Conservation (phyloP, 2,888 invertebrate genomes). For the Dicyrtoma fusca region DNA sequence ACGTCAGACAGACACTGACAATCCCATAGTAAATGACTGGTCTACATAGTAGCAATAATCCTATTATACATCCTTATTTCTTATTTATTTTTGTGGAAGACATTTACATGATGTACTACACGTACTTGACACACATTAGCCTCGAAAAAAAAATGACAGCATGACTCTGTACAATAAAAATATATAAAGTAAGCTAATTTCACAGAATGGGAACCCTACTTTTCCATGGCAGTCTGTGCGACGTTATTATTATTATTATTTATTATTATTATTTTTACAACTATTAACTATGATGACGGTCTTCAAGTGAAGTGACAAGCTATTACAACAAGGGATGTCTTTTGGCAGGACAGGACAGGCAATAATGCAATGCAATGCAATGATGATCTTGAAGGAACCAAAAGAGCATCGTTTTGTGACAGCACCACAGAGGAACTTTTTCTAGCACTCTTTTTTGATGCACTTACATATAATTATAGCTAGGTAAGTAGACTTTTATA, state of each 20-base stretch:
- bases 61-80: neutral
- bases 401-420: too few species aligned
- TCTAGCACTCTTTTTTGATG: too few species aligned
- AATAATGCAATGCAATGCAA: too few species aligned
- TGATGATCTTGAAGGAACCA: too few species aligned
- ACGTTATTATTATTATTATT: too few species aligned
- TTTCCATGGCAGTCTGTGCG: too few species aligned
- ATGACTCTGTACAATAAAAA: neutral
- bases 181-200: slow-evolving; percentile 11
- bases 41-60: neutral
- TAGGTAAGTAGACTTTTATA: too few species aligned
- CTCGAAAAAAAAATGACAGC: slow-evolving; percentile 11
- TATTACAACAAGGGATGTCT: neutral
- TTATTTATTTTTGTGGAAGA: neutral
- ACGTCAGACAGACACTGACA: too few species aligned
- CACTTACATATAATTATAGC: neutral
- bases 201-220: slow-evolving; percentile 17
- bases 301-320: neutral
- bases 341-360: too few species aligned
- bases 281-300: neutral
- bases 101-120: neutral
- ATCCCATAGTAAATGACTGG: too few species aligned
- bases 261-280: too few species aligned
- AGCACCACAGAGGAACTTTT: neutral
- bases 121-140: slow-evolving; percentile 13